phyloP scores from a whole-genome alignment of 2,888 invertebrate genomes.

The Lycocerus yunnanus region DNA sequence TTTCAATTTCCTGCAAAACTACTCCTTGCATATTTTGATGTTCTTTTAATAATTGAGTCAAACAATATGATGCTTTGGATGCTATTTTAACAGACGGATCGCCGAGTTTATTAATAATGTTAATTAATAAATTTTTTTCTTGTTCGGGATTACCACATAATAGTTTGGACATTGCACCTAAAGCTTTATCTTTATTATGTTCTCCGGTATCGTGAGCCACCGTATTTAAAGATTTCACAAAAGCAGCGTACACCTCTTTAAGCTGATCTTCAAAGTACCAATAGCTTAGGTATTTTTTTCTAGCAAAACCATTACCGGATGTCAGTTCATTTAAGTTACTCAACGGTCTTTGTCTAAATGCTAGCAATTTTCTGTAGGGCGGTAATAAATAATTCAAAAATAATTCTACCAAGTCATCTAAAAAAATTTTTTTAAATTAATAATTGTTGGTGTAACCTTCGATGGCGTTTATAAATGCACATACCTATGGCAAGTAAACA shows the following conservation, averaged over 20 bases:
- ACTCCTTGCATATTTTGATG: slow-evolving; percentile 93
- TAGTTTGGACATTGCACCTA: slow-evolving; percentile 74
- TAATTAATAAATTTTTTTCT: slow-evolving; percentile 78
- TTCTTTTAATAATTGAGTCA: slow-evolving; percentile 78
- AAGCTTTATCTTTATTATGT: slow-evolving; percentile 78
- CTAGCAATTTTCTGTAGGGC: slow-evolving; percentile 66
- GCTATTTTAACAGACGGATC: slow-evolving; percentile 90
- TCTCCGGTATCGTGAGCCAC: slow-evolving; percentile 81
- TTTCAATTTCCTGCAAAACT: slow-evolving; percentile 86
- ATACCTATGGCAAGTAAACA: slow-evolving; percentile 69
- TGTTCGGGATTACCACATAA: slow-evolving; percentile 81
- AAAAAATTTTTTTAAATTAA: slow-evolving; percentile 33
- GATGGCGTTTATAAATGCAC: not conserved
- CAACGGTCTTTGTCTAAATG: slow-evolving; percentile 69
- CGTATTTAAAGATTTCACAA: slow-evolving; percentile 71
- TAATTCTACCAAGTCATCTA: slow-evolving; percentile 79
- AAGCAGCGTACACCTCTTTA: slow-evolving; percentile 69
- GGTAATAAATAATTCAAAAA: slow-evolving; percentile 73
- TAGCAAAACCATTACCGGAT: slow-evolving; percentile 67
- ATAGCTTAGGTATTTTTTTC: slow-evolving; percentile 68
- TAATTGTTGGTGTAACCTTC: not conserved
- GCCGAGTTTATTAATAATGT: slow-evolving; percentile 93
- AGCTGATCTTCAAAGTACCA: slow-evolving; percentile 93
- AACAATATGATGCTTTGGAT: slow-evolving; percentile 83
- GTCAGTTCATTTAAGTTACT: slow-evolving; percentile 62